Percentiles rank a stretch among this genome's conserved stretches.
These are phyloP conservation scores for Thalassoma bifasciatum DNA, from an alignment of 2,113 vertebrate species.

Conservation along the genomic window DNA sequence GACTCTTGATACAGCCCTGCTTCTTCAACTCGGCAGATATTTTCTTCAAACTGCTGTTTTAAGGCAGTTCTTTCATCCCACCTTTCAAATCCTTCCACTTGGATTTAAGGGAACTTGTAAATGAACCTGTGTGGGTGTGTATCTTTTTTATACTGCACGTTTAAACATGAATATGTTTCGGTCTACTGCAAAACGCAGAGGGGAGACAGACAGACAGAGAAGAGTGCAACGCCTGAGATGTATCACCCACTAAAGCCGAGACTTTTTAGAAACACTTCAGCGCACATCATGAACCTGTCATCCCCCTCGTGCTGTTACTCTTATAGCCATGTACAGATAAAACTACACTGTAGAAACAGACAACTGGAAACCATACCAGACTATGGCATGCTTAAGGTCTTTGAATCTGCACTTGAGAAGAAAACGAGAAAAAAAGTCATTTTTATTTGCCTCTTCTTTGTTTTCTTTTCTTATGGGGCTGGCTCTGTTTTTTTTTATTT, in stretches of 20 bases:
- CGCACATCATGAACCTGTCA: constrained; percentile 48
- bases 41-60: constrained; percentile 81
- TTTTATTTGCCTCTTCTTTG: constrained; percentile 62
- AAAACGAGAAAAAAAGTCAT: constrained; percentile 52
- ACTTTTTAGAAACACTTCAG: constrained; percentile 58
- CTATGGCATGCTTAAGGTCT: constrained; percentile 84
- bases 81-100: constrained; percentile 64
- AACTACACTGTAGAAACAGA: constrained; percentile 78
- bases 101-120: constrained; percentile 70
- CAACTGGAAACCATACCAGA: constrained; percentile 77
- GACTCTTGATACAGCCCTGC: constrained; percentile 58
- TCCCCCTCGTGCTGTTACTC: constrained; percentile 62
- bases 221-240: constrained; percentile 31
- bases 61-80: constrained; percentile 77
- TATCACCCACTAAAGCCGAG: constrained; percentile 55
- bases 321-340: constrained; percentile 79
- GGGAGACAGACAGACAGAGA: constrained; percentile 49
- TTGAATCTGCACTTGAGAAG: constrained; percentile 82
- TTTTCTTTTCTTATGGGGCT: constrained; percentile 68
- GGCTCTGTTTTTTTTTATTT: constrained; percentile 59
- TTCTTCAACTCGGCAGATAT: constrained; percentile 55
- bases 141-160: constrained; percentile 83
- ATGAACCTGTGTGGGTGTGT: constrained; percentile 73
- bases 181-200: constrained; percentile 68
- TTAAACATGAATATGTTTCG: constrained; percentile 79